Base-by-base conservation (phyloP, 2,113 vertebrate species). In the Xenopus borealis region DNA sequence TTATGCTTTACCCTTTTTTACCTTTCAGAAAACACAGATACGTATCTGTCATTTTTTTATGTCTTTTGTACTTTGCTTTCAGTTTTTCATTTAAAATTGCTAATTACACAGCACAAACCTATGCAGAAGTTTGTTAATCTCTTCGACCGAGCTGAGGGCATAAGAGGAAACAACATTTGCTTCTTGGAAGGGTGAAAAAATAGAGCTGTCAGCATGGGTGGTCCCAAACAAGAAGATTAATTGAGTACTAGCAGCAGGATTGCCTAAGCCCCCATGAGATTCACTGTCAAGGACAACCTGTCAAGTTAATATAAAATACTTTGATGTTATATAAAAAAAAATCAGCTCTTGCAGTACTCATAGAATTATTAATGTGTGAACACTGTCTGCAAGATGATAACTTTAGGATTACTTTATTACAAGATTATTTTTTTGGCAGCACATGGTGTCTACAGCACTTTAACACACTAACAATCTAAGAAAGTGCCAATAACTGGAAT, bases 41-140 rank as follows among this genome's bases (percentile, higher is more conserved):
- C n/a, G n/a, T n/a, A 27, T 72, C 66, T 84, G 82, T 81, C 82
- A 83, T 72, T 80, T 73, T 59, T 17, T 58, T 57, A 80, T n/a
- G 76, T 78, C 81, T 85, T 82, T 83, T 82, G 53, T 82, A 78
- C 71, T 73, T 3, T 27, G 23, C 23, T 27, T 73, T 30, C 77
- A 1, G 0, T 0, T 3, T 74, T 46, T 80, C 53, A 81, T 66
- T 78, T 80, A 78, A 53, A 62, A 30, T 72, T 20, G 65, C n/a
- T 18, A 72, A 68, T 81, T 75, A 76, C 50, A 80, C 75, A 53
- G 72, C 71, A 4, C 50, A 78, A 63, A 13, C 44, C 77, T 77
- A 55, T 62, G 69, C 67, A 73, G 12, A 14, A 23, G 66, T 72
- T 50, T 62, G 66, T 7, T 74, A 71, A 63, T 55, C 33, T 27